A percentile compares a stretch with the other conserved stretches of the same genome.
Conservation (phyloP, 1,140 invertebrate species). For the Lepidotrigona ventralis region DNA sequence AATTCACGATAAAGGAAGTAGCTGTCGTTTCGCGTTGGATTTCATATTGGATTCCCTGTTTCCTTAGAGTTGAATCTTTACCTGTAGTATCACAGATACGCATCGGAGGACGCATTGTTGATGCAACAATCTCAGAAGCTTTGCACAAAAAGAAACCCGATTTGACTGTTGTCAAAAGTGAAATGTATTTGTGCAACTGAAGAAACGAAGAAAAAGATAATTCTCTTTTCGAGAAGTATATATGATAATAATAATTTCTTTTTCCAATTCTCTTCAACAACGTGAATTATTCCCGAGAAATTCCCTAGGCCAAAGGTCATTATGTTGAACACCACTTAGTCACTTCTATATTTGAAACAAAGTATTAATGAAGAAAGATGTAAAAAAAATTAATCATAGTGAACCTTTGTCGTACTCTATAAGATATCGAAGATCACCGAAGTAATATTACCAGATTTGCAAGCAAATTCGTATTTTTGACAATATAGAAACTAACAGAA, state of each 20-base stretch:
- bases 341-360: too few relatives aligned
- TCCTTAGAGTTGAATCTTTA: not conserved
- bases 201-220: rapidly evolving
- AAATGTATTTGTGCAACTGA: not conserved
- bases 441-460: too few relatives aligned
- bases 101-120: not conserved
- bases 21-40: not conserved
- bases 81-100: not conserved
- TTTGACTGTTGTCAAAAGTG: not conserved
- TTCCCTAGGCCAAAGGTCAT: too few relatives aligned
- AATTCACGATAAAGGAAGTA: slow-evolving; percentile 6
- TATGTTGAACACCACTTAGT: too few relatives aligned
- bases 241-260: not conserved
- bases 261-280: not conserved
- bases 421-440: too few relatives aligned
- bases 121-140: not conserved
- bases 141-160: not conserved
- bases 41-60: not conserved
- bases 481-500: too few relatives aligned
- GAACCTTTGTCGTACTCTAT: too few relatives aligned
- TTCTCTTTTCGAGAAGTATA: not conserved
- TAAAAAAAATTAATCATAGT: too few relatives aligned
- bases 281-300: not conserved
- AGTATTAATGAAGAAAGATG: too few relatives aligned
- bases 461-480: too few relatives aligned